These are phyloP conservation scores for Telmatochromis sp. DNA, from an alignment of 2,113 vertebrate genomes.

Conservation along the genomic window DNA sequence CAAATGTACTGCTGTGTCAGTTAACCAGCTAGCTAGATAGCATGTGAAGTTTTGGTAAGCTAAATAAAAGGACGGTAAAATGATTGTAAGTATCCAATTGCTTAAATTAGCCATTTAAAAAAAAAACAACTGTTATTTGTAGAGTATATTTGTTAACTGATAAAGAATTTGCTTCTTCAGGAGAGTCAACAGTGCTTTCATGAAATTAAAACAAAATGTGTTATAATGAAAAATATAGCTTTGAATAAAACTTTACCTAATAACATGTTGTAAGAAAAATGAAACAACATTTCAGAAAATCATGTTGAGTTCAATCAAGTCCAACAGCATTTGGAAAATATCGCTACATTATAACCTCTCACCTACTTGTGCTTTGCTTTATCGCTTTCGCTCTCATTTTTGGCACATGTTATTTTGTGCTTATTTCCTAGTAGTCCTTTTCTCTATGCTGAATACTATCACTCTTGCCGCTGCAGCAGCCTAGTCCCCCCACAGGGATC, in stretches of 20 bases:
- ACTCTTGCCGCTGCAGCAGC: background rate
- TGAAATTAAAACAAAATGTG: background rate
- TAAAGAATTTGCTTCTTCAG: background rate
- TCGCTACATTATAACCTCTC: background rate
- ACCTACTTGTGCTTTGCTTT: background rate
- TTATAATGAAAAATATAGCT: background rate
- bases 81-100: background rate
- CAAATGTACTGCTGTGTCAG: background rate
- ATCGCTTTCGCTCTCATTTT: background rate
- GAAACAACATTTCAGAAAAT: background rate
- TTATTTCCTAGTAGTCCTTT: background rate
- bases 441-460: background rate
- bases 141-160: background rate
- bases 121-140: background rate
- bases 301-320: background rate
- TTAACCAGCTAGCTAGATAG: background rate
- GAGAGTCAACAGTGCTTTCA: background rate
- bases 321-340: background rate
- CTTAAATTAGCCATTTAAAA: background rate
- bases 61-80: background rate
- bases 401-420: background rate
- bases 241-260: background rate
- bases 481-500: slow-evolving; percentile 24
- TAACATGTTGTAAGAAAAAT: rapidly evolving
- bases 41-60: background rate